Percentiles rank a stretch among this genome's conserved stretches.
Conservation (phyloP, 2,113 vertebrate species). For the Oncorhynchus clarkii region DNA sequence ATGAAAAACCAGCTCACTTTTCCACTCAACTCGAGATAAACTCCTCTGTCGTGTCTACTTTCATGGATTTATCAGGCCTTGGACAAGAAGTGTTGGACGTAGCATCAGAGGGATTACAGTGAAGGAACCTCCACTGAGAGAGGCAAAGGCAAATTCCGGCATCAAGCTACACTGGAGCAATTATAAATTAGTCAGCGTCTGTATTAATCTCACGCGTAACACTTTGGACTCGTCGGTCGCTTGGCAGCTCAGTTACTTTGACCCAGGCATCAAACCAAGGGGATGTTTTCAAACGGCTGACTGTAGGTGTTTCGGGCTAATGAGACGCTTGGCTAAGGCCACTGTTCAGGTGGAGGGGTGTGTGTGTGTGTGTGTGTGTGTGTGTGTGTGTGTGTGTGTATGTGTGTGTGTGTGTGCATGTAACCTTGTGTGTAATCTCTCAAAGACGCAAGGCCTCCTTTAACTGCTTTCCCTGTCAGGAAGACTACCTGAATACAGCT, state of each 20-base stretch:
- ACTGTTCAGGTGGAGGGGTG: neutral
- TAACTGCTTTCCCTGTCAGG: neutral
- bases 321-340: constrained; percentile 48
- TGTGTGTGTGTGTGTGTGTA: constrained; percentile 28
- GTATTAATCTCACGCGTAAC: constrained; percentile 60
- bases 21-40: neutral
- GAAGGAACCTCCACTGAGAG: neutral
- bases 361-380: constrained; percentile 40
- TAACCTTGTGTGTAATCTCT: neutral
- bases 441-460: neutral
- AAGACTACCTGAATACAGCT: constrained; percentile 57
- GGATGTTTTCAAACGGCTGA: constrained; percentile 38
- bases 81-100: neutral
- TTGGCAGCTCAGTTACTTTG: constrained; percentile 54
- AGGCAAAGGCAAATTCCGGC: neutral
- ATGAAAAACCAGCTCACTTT: neutral
- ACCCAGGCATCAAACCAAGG: constrained; percentile 47
- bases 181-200: constrained; percentile 59
- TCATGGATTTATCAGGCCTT: neutral
- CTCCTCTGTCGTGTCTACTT: neutral
- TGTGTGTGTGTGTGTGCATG: constrained; percentile 12
- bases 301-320: constrained; percentile 53
- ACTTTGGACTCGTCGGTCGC: constrained; percentile 49
- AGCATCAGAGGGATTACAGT: neutral
- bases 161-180: constrained; percentile 53